A percentile compares a stretch with the other conserved stretches of the same genome.
Conservation (phyloP, 2,888 invertebrate genomes). For the Drosophila austrosaltans region DNA sequence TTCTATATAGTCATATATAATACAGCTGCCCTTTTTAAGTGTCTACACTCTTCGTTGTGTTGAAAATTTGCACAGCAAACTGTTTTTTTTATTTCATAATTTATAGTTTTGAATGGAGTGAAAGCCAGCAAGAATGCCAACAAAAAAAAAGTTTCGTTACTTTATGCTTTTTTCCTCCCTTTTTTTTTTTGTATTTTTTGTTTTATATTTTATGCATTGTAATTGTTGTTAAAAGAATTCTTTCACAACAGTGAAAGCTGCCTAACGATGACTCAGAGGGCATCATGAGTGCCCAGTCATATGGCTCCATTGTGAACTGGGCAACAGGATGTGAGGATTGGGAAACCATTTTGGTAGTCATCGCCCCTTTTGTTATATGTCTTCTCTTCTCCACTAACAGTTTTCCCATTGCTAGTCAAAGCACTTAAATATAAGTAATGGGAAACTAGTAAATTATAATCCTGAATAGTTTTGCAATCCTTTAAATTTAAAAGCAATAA, state of each 20-base stretch:
- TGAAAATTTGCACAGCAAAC: background rate
- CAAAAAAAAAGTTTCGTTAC: constrained; percentile 28
- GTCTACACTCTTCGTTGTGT: background rate
- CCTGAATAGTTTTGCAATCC: background rate
- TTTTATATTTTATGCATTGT: constrained; percentile 57
- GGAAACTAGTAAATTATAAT: constrained; percentile 2
- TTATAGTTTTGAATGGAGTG: constrained; percentile 54
- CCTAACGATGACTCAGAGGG: constrained; percentile 53
- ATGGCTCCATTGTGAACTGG: background rate
- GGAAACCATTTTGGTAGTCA: constrained; percentile 9
- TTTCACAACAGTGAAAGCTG: constrained; percentile 50
- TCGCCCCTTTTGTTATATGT: background rate
- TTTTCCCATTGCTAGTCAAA: background rate
- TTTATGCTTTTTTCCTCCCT: background rate
- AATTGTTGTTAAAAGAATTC: constrained; percentile 43
- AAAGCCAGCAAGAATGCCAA: constrained; percentile 36
- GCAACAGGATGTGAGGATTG: constrained; percentile 7
- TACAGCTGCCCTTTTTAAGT: background rate
- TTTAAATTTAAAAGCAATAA: background rate
- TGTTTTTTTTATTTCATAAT: constrained; percentile 42
- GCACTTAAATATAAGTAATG: background rate
- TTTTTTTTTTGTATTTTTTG: background rate
- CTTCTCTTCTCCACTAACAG: background rate
- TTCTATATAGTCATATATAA: background rate
- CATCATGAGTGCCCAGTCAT: constrained; percentile 11